These are phyloP conservation scores for Unio pictorum DNA, from an alignment of 2,888 invertebrate species.

Conservation along the genomic window DNA sequence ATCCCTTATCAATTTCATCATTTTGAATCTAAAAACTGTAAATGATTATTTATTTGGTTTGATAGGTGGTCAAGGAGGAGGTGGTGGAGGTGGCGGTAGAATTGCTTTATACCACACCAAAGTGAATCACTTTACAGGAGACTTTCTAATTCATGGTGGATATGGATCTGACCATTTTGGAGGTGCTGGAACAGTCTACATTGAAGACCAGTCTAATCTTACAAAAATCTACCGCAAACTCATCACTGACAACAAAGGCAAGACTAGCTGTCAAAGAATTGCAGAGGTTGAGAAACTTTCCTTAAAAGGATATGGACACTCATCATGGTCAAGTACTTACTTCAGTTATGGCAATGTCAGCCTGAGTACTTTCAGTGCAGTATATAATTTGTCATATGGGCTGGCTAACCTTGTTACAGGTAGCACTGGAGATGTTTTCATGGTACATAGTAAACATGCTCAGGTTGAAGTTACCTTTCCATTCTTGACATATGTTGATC, in stretches of 20 bases:
- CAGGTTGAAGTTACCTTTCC: slow-evolving; percentile 40
- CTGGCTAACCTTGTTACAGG: slow-evolving; percentile 18
- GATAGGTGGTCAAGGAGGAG: slow-evolving; percentile 41
- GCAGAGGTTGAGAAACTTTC: slow-evolving; percentile 37
- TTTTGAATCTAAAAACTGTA: no score
- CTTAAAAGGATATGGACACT: slow-evolving; percentile 16
- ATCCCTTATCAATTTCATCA: no score
- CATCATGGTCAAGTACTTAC: slow-evolving; percentile 6
- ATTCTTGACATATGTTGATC: slow-evolving; percentile 40
- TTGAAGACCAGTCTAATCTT: slow-evolving; percentile 25
- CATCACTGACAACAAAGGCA: slow-evolving; percentile 41
- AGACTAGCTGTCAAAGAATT: slow-evolving; percentile 37
- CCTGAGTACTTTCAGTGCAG: slow-evolving; percentile 22
- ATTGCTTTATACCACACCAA: slow-evolving; percentile 52
- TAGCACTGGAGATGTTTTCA: slow-evolving; percentile 14
- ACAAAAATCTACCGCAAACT: slow-evolving; percentile 20
- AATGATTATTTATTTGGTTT: no score
- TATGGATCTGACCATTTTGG: slow-evolving; percentile 36
- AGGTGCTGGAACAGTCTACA: slow-evolving; percentile 53
- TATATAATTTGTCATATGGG: not conserved
- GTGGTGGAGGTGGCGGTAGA: slow-evolving; percentile 57
- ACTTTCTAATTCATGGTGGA: slow-evolving; percentile 46
- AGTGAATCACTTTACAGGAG: slow-evolving; percentile 48
- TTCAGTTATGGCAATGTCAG: slow-evolving; percentile 33
- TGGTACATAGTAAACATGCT: slow-evolving; percentile 6